Evolutionary conservation across 2,797 vertebrate genomes (phyloP).

Genomic region (Anas bernieri): DNA sequence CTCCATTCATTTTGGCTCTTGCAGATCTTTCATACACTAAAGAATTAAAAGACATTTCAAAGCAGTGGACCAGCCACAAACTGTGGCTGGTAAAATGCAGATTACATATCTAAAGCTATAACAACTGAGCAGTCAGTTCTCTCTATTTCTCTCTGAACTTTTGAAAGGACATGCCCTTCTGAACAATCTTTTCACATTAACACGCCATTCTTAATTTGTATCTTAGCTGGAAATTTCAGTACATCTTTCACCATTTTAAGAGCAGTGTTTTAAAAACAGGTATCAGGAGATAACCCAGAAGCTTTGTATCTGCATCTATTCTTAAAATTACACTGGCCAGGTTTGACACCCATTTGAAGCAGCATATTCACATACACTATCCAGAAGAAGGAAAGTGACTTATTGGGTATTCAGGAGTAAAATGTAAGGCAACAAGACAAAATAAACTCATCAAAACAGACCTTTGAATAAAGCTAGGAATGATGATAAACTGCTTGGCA

Average conservation of each 20-base stretch:
- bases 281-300: not conserved
- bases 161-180: not conserved
- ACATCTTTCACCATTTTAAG: not conserved
- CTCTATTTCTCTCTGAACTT: not conserved
- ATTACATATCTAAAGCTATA: not conserved
- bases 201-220: not conserved
- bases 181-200: not conserved
- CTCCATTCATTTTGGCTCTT: not conserved
- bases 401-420: not conserved
- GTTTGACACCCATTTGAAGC: not conserved
- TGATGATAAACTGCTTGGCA: not conserved
- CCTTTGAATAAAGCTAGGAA: not conserved
- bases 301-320: not conserved
- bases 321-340: not conserved
- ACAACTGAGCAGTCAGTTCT: not conserved
- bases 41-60: no score
- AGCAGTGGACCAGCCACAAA: not conserved
- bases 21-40: no score
- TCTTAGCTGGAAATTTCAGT: not conserved
- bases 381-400: not conserved
- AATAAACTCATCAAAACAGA: not conserved
- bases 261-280: not conserved
- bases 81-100: not conserved
- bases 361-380: not conserved
- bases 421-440: not conserved